A percentile compares a stretch with the other conserved stretches of the same genome.
Evolutionary conservation across 2,113 vertebrate species (phyloP).

Genomic region (Mesoclemmys tuberculata): DNA sequence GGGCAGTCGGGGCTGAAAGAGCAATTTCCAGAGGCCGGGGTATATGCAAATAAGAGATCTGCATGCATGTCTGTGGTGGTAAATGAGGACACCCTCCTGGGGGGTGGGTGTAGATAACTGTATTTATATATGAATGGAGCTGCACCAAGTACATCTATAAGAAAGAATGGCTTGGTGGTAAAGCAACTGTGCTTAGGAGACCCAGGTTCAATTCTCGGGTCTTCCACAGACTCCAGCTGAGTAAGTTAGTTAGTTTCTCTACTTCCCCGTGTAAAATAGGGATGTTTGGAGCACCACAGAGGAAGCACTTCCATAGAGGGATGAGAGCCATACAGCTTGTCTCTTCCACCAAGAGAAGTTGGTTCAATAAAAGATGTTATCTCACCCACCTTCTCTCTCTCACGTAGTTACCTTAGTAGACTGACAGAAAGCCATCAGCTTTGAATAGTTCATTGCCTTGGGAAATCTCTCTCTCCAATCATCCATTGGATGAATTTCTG

Average conservation of each 20-base stretch:
- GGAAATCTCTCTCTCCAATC: not conserved
- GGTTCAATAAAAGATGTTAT: not conserved
- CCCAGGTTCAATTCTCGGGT: not conserved
- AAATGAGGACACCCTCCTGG: accelerated
- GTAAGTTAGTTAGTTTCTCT: not conserved
- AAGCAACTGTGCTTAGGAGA: not conserved
- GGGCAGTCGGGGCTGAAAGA: not conserved
- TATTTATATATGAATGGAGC: not conserved
- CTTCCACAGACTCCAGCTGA: not conserved
- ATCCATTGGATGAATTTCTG: not conserved
- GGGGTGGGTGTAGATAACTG: not conserved
- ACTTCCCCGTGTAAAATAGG: not conserved
- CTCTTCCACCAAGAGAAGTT: not conserved
- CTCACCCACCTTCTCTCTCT: not conserved
- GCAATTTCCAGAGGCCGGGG: not conserved
- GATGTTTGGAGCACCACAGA: not conserved
- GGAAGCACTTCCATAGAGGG: not conserved
- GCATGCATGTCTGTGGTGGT: not conserved
- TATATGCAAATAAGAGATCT: accelerated
- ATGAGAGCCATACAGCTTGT: not conserved
- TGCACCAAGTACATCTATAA: not conserved
- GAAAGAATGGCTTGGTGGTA: not conserved
- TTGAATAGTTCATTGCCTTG: not conserved
- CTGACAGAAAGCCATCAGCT: not conserved
- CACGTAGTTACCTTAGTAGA: not conserved